Evolutionary conservation across 2,888 invertebrate genomes (phyloP), one percentile per base, ranked within the genome.

Genomic region (Dryomyza anilis): DNA sequence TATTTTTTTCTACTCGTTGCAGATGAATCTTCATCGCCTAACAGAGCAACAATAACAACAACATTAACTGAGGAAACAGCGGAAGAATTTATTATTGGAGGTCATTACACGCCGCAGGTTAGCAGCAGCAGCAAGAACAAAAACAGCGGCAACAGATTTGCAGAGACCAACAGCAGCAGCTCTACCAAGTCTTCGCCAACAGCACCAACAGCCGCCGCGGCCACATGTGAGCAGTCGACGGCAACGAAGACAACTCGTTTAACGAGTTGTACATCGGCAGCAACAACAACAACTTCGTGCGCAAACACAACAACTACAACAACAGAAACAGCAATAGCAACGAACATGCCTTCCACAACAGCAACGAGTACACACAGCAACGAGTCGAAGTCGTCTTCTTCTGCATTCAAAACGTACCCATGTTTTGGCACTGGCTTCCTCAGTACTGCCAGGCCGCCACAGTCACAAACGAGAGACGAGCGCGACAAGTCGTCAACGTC

Each of bases 401-500:
- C 61, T 14, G 30, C 69, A 56, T 16, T 66, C 30, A 46, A 33
- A 21, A 21, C 36, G 19, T 21, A 23, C 1, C n/a, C 53, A n/a
- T n/a, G n/a, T n/a, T n/a, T n/a, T n/a, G 53, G n/a, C 53, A 12
- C 6, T 27, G 52, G 14, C 52, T n/a, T 27, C 23, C 12, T 27
- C 30, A 55, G n/a, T 25, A 33, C 33, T 21, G 29, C 21, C 74
- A 73, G 76, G 75, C 29, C 16, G 30, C 7, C 45, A 58, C 82
- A 81, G 76, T 82, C 78, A 73, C 73, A 78, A 77, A 78, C 77
- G 78, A 81, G 77, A 74, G 77, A 77, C 79, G 82, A 80, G 75
- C 76, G 73, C 74, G 81, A 78, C 64, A 74, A 62, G 62, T 63
- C 71, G 73, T 74, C 71, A 69, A 72, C 72, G 66, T 73, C 70